phyloP scores from a whole-genome alignment of 30 jellyfish, hydroid and myxozoan species.

The Aurelia sp. region DNA sequence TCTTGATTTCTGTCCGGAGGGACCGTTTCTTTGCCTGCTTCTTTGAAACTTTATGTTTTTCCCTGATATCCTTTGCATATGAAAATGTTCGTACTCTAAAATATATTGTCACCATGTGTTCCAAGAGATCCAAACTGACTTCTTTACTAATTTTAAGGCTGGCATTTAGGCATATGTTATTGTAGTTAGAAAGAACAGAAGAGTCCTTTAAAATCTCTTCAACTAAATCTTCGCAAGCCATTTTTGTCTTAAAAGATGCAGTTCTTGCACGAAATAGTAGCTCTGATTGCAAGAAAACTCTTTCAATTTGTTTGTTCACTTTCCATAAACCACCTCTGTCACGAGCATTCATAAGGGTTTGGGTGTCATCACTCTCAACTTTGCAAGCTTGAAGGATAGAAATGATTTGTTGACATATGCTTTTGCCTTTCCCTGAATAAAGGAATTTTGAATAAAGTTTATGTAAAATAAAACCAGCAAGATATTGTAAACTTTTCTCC shows the following conservation, averaged over 20 bases:
- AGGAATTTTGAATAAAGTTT: conserved; percentile 17
- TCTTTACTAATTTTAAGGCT: too few relatives aligned
- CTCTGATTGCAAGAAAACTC: conserved; percentile 13
- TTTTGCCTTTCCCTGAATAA: conserved; percentile 2
- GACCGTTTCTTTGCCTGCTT: neutral
- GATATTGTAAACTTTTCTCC: conserved; percentile 30
- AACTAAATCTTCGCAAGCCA: too few relatives aligned
- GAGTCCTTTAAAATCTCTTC: too few relatives aligned
- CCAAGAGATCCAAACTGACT: too few relatives aligned
- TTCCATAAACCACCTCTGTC: neutral
- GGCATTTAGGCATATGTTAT: too few relatives aligned
- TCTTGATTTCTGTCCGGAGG: conserved; percentile 10
- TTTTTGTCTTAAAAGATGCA: too few relatives aligned
- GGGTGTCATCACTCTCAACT: neutral
- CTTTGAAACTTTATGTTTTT: conserved; percentile 5
- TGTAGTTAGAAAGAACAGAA: too few relatives aligned
- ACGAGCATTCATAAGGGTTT: neutral
- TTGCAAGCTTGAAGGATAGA: too few relatives aligned
- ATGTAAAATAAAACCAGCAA: conserved; percentile 30
- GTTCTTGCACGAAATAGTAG: conserved; percentile 12
- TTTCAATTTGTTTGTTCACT: neutral
- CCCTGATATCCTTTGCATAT: conserved; percentile 30
- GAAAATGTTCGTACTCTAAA: neutral
- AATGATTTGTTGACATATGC: neutral
- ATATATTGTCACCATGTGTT: too few relatives aligned